Conservation (phyloP, 2,888 invertebrate species). For the Acanthosoma haemorrhoidale region DNA sequence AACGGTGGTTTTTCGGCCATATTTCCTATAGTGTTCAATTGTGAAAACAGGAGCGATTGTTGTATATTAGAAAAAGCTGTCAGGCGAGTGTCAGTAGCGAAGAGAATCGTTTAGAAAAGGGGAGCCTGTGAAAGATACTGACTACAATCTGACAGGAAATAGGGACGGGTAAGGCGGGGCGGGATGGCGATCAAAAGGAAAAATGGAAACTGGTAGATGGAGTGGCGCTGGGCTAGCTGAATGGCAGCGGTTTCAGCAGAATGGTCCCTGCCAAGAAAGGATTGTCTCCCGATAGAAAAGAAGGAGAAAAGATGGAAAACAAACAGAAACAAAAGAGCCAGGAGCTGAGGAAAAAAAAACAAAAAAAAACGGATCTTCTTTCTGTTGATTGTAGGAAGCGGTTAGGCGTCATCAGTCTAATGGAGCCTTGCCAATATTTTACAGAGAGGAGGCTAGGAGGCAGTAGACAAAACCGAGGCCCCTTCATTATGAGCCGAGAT, state of each 20-base stretch:
- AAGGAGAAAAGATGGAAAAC: background rate
- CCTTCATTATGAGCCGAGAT: constrained; percentile 30
- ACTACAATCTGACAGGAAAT: constrained; percentile 11
- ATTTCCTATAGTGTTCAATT: background rate
- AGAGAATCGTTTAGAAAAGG: background rate
- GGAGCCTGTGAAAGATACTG: constrained; percentile 18
- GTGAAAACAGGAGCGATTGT: background rate
- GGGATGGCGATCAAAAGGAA: constrained; percentile 25
- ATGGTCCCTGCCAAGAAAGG: constrained; percentile 5
- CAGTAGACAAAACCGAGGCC: constrained; percentile 2
- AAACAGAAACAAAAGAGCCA: constrained; percentile 16
- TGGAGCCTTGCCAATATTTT: constrained; percentile 25
- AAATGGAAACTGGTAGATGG: constrained; percentile 20
- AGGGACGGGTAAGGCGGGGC: background rate
- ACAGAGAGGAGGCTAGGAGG: constrained; percentile 9
- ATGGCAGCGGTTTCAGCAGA: constrained; percentile 19
- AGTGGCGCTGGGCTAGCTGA: constrained; percentile 3
- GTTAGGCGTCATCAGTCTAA: constrained; percentile 27
- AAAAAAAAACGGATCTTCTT: constrained; percentile 1
- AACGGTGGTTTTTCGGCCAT: background rate
- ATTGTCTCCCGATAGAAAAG: constrained; percentile 19
- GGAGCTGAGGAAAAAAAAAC: constrained; percentile 12
- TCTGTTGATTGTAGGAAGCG: constrained; percentile 17
- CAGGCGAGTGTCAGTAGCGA: background rate
- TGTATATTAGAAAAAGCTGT: constrained; percentile 18